These are phyloP conservation scores for Nannoperca australis DNA, from an alignment of 2,797 vertebrate species.

Conservation along the genomic window DNA sequence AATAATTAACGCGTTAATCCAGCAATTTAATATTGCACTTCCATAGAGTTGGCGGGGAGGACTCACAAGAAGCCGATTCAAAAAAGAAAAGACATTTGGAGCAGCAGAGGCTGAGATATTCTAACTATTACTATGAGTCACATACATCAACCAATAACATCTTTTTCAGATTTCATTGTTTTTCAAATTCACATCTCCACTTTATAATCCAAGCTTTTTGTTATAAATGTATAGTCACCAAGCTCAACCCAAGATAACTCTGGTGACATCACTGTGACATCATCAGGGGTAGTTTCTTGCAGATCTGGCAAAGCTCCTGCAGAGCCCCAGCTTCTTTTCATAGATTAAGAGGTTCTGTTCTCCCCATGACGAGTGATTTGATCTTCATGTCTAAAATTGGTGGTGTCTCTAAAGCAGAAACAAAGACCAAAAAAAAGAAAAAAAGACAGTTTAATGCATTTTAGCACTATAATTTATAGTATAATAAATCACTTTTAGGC, in stretches of 20 bases:
- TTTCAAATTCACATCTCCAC: neutral
- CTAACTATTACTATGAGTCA: neutral
- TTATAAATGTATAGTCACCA: neutral
- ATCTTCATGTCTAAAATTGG: neutral
- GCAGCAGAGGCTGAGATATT: neutral
- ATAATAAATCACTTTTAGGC: neutral
- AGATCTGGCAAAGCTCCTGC: neutral
- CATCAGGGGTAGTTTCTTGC: neutral
- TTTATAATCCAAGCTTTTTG: neutral
- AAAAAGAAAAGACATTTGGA: neutral
- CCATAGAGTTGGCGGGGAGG: too few species aligned
- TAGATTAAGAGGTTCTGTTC: neutral
- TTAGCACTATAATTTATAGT: neutral
- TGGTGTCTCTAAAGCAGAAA: constrained; percentile 5
- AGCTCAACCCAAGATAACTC: neutral
- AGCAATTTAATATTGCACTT: neutral
- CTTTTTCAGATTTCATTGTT: neutral
- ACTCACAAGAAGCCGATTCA: neutral
- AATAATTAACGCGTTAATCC: constrained; percentile 5
- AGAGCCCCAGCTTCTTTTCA: neutral
- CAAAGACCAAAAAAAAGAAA: too few species aligned
- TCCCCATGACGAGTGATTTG: neutral
- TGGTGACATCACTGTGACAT: constrained; percentile 2
- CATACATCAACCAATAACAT: neutral
- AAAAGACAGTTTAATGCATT: constrained; percentile 4